phyloP scores from a whole-genome alignment of 1,140 invertebrate species.

The Apis florea region DNA sequence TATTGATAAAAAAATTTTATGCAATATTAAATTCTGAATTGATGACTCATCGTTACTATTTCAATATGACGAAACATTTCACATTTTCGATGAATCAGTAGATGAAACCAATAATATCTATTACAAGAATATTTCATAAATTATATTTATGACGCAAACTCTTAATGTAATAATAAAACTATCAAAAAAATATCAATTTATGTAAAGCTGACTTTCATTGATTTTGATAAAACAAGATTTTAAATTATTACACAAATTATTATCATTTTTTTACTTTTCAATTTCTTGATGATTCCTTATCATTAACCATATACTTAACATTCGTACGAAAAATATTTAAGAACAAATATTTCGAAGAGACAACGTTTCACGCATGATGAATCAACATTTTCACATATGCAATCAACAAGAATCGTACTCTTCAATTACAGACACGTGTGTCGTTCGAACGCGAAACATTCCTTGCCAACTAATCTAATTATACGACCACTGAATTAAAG shows the following conservation, averaged over 20 bases:
- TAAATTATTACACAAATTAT: background rate
- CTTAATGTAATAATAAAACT: background rate
- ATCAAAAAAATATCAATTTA: background rate
- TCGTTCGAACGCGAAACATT: background rate
- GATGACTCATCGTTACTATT: background rate
- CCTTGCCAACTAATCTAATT: slow-evolving; percentile 6
- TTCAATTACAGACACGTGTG: slow-evolving; percentile 33
- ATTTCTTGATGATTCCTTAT: background rate
- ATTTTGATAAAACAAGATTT: background rate
- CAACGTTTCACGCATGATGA: background rate
- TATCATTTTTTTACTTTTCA: background rate
- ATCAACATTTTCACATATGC: slow-evolving; percentile 22
- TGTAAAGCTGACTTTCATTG: background rate
- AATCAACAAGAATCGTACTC: slow-evolving; percentile 6
- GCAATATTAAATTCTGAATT: background rate
- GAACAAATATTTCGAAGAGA: background rate
- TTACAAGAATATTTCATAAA: background rate
- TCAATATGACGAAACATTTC: background rate
- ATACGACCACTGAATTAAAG: background rate
- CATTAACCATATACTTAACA: background rate
- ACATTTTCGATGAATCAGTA: background rate
- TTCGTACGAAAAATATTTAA: background rate
- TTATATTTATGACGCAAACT: background rate
- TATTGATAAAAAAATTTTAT: too few species aligned
- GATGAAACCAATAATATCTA: background rate